Conservation (phyloP, 2,797 vertebrate genomes). For the Petrocephalus schoutedeni region DNA sequence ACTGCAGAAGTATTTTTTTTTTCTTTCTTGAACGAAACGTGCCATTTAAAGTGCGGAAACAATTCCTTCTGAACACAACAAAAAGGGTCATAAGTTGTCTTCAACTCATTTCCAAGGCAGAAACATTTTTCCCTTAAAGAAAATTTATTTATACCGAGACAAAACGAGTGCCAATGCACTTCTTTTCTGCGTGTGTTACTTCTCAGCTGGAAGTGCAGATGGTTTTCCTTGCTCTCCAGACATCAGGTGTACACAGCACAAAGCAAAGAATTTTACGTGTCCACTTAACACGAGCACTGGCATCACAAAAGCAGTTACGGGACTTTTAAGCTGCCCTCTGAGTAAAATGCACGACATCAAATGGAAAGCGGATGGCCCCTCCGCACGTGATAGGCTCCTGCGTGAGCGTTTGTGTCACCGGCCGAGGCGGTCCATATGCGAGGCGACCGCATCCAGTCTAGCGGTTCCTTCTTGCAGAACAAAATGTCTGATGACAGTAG, state of each 20-base stretch:
- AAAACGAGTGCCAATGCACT: conserved; percentile 88
- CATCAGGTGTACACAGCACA: conserved; percentile 98
- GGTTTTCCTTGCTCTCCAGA: conserved; percentile 84
- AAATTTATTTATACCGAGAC: conserved; percentile 99
- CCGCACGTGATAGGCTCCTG: conserved; percentile 67
- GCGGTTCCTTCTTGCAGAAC: conserved; percentile 17
- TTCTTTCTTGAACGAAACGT: conserved; percentile 52
- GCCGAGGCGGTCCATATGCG: conserved; percentile 49
- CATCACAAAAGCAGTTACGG: conserved; percentile 95
- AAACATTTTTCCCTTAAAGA: conserved; percentile 97
- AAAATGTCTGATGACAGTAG: conserved; percentile 33
- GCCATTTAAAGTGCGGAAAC: conserved; percentile 52
- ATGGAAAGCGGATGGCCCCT: conserved; percentile 73
- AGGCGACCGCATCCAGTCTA: conserved; percentile 55
- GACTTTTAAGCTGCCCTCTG: conserved; percentile 86
- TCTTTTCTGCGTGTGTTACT: conserved; percentile 74
- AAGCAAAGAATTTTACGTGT: conserved; percentile 76
- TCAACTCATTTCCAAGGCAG: conserved; percentile 98
- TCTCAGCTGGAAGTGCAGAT: conserved; percentile 81
- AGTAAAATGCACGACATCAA: conserved; percentile 88
- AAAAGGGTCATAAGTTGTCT: conserved; percentile 79
- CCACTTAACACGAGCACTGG: conserved; percentile 94
- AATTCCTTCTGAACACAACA: conserved; percentile 73
- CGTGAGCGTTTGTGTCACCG: conserved; percentile 57
- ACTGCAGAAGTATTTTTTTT: conserved; percentile 45